Evolutionary conservation across 2,797 vertebrate species (phyloP), one percentile per base, ranked within the genome.

Genomic region (Schizopygopsis malacanthus): DNA sequence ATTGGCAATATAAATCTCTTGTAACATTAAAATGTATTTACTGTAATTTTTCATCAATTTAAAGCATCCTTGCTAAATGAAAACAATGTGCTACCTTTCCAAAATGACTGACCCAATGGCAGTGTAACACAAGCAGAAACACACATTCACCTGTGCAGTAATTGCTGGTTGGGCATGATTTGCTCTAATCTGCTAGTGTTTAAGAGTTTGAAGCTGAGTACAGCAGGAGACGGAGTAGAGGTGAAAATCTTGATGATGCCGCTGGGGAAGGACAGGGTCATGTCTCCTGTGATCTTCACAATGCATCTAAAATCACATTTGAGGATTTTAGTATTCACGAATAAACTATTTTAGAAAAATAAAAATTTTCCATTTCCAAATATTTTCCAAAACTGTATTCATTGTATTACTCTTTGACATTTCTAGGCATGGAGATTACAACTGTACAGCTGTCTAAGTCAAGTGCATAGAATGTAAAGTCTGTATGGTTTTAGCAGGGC

Each of bases 241-340:
- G 97, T 99, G 91, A 99, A 99, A 87, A 99, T 96, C 94, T 97
- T 99, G 94, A 99, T 98, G 94, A 99, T 97, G 86, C 98, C 98
- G 89, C 96, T 97, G 85, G 98, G 98, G 93, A 99, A 99, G 5
- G 98, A 99, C 77, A 99, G 87, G 3, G 98, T 99, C 97, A 99
- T 96, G 88, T 99, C 98, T 85, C 98, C 98, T 61, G 98, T 99
- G 89, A 99, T 98, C 95, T 99, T 99, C 92, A 98, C 98, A 89
- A 99, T 99, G 90, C 98, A 99, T 93, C 98, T 99, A 93, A 22
- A 87, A 72, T 82, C 0, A 71, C 0, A 85, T 73, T 18, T 39
- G 43, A 20, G 25, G 13, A 52, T 7, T 20, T 72, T 28, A 82
- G 20, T 47, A 22, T 67, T 67, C 39, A 22, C 16, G 7, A 72